Conservation (phyloP, 2,113 vertebrate genomes). For the Neogobius melanostomus region DNA sequence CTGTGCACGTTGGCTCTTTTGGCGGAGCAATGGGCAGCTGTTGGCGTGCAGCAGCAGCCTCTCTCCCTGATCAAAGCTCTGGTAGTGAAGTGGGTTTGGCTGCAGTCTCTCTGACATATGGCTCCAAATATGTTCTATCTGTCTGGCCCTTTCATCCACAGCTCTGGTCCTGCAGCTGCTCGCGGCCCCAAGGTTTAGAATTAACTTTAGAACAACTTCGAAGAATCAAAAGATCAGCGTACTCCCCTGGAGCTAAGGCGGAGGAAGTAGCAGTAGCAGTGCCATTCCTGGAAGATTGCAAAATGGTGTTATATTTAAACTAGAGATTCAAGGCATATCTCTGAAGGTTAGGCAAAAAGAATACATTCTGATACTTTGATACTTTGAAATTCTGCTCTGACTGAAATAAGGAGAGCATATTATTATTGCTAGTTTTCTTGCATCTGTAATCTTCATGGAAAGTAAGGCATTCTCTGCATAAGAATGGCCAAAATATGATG, state of each 20-base stretch:
- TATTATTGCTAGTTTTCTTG: too few species aligned
- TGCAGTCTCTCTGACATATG: background rate
- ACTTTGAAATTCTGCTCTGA: too few species aligned
- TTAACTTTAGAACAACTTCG: background rate
- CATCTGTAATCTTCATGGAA: too few species aligned
- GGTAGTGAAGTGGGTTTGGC: background rate
- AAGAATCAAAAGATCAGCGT: background rate
- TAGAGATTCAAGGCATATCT: too few species aligned
- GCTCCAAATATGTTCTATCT: background rate
- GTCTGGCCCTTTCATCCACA: conserved; percentile 7
- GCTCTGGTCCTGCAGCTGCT: conserved; percentile 7
- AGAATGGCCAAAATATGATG: too few species aligned
- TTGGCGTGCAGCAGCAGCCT: background rate
- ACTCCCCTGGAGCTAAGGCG: background rate
- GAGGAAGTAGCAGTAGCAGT: background rate
- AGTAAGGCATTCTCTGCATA: too few species aligned
- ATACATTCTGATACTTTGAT: too few species aligned
- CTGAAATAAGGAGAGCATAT: too few species aligned
- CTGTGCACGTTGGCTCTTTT: background rate
- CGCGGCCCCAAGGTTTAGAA: background rate
- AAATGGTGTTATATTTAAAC: too few species aligned
- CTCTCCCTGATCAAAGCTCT: conserved; percentile 3
- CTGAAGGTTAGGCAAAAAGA: too few species aligned
- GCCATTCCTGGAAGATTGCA: too few species aligned
- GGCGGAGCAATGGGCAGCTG: background rate